Evolutionary conservation across 2,113 vertebrate genomes (phyloP).

Genomic region (Psilopsiagon aymara): DNA sequence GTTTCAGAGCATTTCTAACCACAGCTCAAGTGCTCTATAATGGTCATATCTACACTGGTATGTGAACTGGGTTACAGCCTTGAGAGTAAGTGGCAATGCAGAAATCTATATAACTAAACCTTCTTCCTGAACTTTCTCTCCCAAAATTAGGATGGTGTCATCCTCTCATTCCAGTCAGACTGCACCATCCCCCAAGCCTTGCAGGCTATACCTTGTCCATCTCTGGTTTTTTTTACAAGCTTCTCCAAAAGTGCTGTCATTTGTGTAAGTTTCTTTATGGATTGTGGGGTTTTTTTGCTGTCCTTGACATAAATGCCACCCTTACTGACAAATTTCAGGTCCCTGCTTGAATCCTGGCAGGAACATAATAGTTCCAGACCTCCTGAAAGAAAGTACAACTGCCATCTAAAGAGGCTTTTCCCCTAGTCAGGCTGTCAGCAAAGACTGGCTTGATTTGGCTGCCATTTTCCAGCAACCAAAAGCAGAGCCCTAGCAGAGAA

Average conservation of each 20-base stretch:
- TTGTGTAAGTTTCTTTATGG: neutral
- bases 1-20: neutral
- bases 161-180: neutral
- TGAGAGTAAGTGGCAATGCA: neutral
- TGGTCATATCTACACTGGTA: neutral
- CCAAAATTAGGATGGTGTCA: neutral
- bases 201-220: fast-evolving
- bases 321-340: neutral
- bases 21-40: neutral
- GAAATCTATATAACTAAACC: neutral
- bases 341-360: neutral
- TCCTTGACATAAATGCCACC: neutral
- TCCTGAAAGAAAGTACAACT: neutral
- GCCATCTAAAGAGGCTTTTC: neutral
- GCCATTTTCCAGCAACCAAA: neutral
- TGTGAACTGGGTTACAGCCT: neutral
- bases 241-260: neutral
- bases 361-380: neutral
- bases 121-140: neutral
- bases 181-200: neutral
- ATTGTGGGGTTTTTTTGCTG: neutral
- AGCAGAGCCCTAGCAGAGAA: neutral
- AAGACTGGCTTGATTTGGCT: neutral
- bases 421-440: neutral
- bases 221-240: neutral